Percentiles rank a stretch among this genome's conserved stretches.
phyloP scores from a whole-genome alignment of 2,888 invertebrate genomes.

The Phaedon cochleariae region DNA sequence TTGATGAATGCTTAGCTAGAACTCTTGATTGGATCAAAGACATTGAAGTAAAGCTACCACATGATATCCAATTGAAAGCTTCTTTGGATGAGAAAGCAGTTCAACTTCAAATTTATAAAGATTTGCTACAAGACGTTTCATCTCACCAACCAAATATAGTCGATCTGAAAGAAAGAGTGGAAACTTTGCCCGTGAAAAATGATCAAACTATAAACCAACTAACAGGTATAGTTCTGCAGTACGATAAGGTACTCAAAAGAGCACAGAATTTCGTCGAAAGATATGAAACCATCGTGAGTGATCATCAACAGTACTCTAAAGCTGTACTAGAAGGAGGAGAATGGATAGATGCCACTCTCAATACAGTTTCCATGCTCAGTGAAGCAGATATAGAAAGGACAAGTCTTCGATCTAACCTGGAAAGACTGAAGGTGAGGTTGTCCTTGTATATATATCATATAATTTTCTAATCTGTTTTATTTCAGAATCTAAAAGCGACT shows the following conservation, averaged over 20 bases:
- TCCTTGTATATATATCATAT: too few species aligned
- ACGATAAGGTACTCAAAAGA: slow-evolving; percentile 73
- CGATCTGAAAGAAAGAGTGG: slow-evolving; percentile 81
- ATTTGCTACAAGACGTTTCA: slow-evolving; percentile 82
- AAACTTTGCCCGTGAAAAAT: slow-evolving; percentile 80
- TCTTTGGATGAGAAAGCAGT: slow-evolving; percentile 92
- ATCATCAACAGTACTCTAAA: slow-evolving; percentile 89
- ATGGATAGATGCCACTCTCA: slow-evolving; percentile 86
- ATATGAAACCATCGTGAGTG: slow-evolving; percentile 87
- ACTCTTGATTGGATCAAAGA: slow-evolving; percentile 82
- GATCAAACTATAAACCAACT: slow-evolving; percentile 79
- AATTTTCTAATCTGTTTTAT: slow-evolving; percentile 45
- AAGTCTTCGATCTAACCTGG: slow-evolving; percentile 85
- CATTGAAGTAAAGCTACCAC: slow-evolving; percentile 78
- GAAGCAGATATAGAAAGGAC: slow-evolving; percentile 85
- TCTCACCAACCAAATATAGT: slow-evolving; percentile 86
- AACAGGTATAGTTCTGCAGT: slow-evolving; percentile 74
- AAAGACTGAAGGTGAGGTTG: slow-evolving; percentile 71
- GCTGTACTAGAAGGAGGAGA: slow-evolving; percentile 87
- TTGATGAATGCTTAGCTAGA: slow-evolving; percentile 84
- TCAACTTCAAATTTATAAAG: slow-evolving; percentile 85
- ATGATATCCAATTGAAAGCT: slow-evolving; percentile 82
- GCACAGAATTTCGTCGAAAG: slow-evolving; percentile 81
- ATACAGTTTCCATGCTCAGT: slow-evolving; percentile 83
- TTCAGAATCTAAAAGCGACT: slow-evolving; percentile 74